These are phyloP conservation scores for Gopherus evgoodei DNA, from an alignment of 2,113 vertebrate species.

Conservation along the genomic window DNA sequence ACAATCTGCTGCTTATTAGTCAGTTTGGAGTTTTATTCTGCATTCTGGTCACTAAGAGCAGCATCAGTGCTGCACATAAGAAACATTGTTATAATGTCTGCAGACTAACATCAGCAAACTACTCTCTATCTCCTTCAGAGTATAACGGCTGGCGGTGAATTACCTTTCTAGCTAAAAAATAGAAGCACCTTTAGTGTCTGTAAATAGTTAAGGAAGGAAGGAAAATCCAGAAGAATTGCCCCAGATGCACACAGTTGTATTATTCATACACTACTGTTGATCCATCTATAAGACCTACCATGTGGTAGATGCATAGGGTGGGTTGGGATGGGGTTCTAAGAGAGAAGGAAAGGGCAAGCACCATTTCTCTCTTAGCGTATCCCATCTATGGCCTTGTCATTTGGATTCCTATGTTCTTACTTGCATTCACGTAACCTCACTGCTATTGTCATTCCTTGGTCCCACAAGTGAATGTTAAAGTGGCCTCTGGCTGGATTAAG, in stretches of 20 bases:
- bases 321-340: background rate
- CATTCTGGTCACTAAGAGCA: background rate
- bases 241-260: conserved; percentile 16
- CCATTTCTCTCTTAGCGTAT: accelerated
- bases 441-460: background rate
- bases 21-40: conserved; percentile 22
- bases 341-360: background rate
- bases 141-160: conserved; percentile 53
- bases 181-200: conserved; percentile 59
- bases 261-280: background rate
- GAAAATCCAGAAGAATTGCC: background rate
- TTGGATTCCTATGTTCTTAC: background rate
- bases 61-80: background rate
- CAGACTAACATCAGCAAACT: conserved; percentile 28
- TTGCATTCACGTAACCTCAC: background rate
- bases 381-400: accelerated
- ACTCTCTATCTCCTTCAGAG: conserved; percentile 21
- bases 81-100: background rate
- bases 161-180: conserved; percentile 44
- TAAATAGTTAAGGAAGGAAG: background rate
- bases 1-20: conserved; percentile 29
- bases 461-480: background rate
- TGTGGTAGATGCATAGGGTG: background rate
- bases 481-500: background rate
- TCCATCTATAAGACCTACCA: background rate